Base-by-base conservation (phyloP, 2,797 vertebrate genomes). In the Bradypodion ventrale region DNA sequence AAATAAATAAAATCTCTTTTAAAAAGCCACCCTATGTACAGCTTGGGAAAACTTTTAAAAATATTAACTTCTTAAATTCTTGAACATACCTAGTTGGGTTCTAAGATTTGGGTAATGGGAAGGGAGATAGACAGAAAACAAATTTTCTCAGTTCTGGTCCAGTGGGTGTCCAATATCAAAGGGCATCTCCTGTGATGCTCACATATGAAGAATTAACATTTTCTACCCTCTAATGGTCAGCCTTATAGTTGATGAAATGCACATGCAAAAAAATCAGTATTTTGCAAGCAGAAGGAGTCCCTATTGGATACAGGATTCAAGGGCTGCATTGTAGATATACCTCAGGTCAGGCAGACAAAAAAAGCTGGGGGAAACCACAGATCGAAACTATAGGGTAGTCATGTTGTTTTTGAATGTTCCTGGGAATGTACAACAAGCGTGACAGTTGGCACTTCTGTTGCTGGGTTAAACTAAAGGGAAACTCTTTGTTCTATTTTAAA, bases 371-470 rank as follows among this genome's bases (percentile, higher is more conserved):
- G 4, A 37, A 49, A 63, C 59, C 16, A 42, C 44, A 52, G 56
- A 85, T 5, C 25, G 56, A 85, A 83, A 65, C 4, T 0, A 56
- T 52, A 7, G 5, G 65, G 13, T 2, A 60, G 65, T 42, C 29
- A 76, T 32, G 23, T 23, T 66, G 37, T 76, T 49, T 49, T 85
- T 85, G 65, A 81, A 73, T 69, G 40, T 79, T 3, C 85, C 23
- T 69, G 44, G 63, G n/a, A 32, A 62, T 52, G 72, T 90, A 83
- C 37, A 76, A 66, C 83, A 86, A 75, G 37, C 78, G 87, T 82
- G 35, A 72, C 70, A 75, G 49, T 40, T 27, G 46, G 19, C n/a
- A n/a, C 63, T 70, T 44, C 8, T 46, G 10, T 49, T 60, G 37
- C 78, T 42, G 35, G 46, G 66, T 59, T 68, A 5, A 5, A 8